A percentile compares a stretch with the other conserved stretches of the same genome.
These are phyloP conservation scores for Crocallis elinguaria DNA, from an alignment of 2,888 invertebrate species.

Conservation along the genomic window DNA sequence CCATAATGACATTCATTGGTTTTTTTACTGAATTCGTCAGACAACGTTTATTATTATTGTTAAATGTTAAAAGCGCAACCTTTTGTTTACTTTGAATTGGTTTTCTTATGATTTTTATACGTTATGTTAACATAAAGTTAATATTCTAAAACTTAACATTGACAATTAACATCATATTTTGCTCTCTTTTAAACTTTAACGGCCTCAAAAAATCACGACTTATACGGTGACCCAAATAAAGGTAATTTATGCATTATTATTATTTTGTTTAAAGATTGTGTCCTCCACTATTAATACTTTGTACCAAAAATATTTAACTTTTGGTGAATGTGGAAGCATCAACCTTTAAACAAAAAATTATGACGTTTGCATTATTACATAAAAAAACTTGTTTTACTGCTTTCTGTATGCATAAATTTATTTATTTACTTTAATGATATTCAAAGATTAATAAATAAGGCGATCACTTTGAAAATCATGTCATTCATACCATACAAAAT, in stretches of 20 bases:
- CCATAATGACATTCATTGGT: not conserved
- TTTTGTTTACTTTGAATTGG: not conserved
- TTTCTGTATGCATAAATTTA: no score
- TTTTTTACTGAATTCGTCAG: conserved; percentile 7
- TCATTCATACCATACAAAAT: no score
- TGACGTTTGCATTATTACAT: no score
- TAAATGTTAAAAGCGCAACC: conserved; percentile 10
- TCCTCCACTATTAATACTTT: conserved; percentile 16
- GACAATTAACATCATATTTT: conserved; percentile 26
- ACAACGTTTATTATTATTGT: conserved; percentile 7
- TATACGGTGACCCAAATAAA: not conserved
- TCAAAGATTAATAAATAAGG: no score
- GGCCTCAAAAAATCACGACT: conserved; percentile 30
- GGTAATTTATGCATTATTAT: conserved; percentile 1
- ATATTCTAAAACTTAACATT: conserved; percentile 12
- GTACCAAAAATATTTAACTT: not conserved
- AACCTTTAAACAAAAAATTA: conserved; percentile 14
- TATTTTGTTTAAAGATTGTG: conserved; percentile 24
- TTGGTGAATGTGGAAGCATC: not conserved
- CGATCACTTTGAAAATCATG: not conserved
- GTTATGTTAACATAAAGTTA: conserved; percentile 8
- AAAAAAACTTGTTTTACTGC: not conserved
- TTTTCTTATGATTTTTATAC: conserved; percentile 4
- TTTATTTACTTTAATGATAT: no score
- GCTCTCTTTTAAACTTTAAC: conserved; percentile 36